These are phyloP conservation scores for Sapayoa aenigma DNA, from an alignment of 2,113 vertebrate genomes.

Conservation along the genomic window DNA sequence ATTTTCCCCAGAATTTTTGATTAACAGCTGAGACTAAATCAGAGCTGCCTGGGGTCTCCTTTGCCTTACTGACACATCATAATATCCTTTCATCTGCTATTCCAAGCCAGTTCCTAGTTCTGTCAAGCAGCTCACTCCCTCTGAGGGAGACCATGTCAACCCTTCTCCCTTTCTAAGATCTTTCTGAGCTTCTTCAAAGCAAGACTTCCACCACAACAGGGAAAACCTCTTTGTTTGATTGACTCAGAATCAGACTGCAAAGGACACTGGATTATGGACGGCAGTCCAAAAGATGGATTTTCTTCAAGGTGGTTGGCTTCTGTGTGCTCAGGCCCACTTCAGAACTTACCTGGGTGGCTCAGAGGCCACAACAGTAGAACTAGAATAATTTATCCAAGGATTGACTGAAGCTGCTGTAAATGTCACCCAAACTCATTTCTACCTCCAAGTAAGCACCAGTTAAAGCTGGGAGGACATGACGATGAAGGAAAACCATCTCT, in stretches of 20 bases:
- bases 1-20: constrained; percentile 44
- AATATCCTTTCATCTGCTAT: constrained; percentile 26
- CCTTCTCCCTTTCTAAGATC: not conserved
- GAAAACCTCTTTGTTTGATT: not conserved
- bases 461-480: not conserved
- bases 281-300: not conserved
- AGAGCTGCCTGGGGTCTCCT: constrained; percentile 43
- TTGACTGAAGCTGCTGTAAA: not conserved
- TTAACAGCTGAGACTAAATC: constrained; percentile 53
- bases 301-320: not conserved
- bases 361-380: not conserved
- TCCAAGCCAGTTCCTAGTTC: not conserved
- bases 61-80: constrained; percentile 13
- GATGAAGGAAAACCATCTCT: not conserved
- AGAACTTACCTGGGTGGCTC: not conserved
- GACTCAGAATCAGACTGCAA: not conserved
- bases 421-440: not conserved
- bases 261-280: not conserved
- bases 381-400: not conserved
- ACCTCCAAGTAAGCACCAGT: not conserved
- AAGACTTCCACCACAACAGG: not conserved
- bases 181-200: not conserved
- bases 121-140: not conserved
- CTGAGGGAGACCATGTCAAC: not conserved
- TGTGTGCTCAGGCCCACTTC: not conserved